Conservation (phyloP, 64 coral and sea anemone species). For the Montipora capricornis region DNA sequence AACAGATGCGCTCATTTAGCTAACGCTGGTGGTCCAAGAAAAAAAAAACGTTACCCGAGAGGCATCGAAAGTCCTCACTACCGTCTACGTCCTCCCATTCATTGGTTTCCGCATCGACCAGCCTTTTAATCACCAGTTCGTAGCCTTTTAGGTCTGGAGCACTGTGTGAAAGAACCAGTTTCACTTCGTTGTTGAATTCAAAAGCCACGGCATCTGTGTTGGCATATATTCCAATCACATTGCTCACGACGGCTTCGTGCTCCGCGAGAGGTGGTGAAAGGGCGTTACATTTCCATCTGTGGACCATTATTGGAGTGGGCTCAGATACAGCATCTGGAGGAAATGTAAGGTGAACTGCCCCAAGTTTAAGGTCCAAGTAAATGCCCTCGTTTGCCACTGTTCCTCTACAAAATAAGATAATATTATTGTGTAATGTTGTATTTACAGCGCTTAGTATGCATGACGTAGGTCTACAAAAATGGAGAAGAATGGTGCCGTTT, state of each 20-base stretch:
- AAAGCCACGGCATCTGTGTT: background rate
- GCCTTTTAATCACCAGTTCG: conserved; percentile 18
- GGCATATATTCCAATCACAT: background rate
- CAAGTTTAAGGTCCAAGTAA: background rate
- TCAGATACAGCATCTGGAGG: background rate
- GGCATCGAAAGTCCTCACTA: background rate
- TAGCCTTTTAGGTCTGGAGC: background rate
- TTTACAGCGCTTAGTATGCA: no score
- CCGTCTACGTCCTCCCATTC: conserved; percentile 24
- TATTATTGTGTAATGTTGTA: no score
- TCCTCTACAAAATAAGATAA: background rate
- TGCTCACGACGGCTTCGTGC: conserved; percentile 2
- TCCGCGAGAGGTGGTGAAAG: background rate
- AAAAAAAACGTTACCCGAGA: background rate
- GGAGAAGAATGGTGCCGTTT: no score
- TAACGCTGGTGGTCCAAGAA: no score
- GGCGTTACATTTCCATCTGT: background rate
- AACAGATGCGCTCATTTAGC: no score
- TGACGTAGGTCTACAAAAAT: no score
- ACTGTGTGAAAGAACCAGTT: conserved; percentile 14
- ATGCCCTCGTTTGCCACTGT: background rate
- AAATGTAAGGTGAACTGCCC: background rate
- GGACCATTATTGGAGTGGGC: background rate
- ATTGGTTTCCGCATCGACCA: conserved; percentile 4
- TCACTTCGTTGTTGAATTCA: background rate